These are phyloP conservation scores for Amblyopsis rosae DNA, from an alignment of 2,113 vertebrate species.

Conservation along the genomic window DNA sequence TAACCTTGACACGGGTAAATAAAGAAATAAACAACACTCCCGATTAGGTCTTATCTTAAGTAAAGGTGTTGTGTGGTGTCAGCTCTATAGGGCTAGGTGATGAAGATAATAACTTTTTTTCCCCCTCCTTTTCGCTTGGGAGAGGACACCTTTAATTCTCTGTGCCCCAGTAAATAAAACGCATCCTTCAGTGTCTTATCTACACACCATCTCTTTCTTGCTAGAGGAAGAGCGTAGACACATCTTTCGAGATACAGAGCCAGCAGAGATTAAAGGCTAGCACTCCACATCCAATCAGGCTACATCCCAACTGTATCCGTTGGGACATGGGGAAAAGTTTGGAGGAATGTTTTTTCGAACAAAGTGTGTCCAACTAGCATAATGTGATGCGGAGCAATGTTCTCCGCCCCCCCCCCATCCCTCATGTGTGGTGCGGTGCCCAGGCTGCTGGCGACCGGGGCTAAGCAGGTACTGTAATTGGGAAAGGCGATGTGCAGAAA, in stretches of 20 bases:
- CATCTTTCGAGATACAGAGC: slow-evolving; percentile 41
- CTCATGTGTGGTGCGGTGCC: slow-evolving; percentile 26
- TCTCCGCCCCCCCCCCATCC: slow-evolving; percentile 4
- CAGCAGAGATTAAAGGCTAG: slow-evolving; percentile 44
- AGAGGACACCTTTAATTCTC: slow-evolving; percentile 73
- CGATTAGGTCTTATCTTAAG: slow-evolving; percentile 79
- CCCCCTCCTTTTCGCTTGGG: slow-evolving; percentile 28
- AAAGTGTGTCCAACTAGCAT: slow-evolving; percentile 15
- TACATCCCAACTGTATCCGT: slow-evolving; percentile 16
- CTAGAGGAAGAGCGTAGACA: slow-evolving; percentile 56
- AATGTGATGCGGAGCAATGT: slow-evolving; percentile 14
- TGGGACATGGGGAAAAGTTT: slow-evolving; percentile 26
- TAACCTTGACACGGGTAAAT: slow-evolving; percentile 74
- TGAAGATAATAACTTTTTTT: slow-evolving; percentile 73
- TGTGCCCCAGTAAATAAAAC: slow-evolving; percentile 61
- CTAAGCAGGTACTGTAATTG: slow-evolving; percentile 74
- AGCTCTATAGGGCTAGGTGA: slow-evolving; percentile 59
- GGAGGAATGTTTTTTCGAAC: slow-evolving; percentile 30
- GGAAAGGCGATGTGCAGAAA: slow-evolving; percentile 75
- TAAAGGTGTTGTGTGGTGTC: slow-evolving; percentile 68
- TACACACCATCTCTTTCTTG: slow-evolving; percentile 59
- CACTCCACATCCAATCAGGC: slow-evolving; percentile 47
- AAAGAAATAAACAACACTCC: slow-evolving; percentile 71
- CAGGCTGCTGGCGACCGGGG: slow-evolving; percentile 55
- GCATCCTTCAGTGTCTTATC: slow-evolving; percentile 71